phyloP scores from a whole-genome alignment of 2,888 invertebrate genomes.

The Cheilosia pagana region DNA sequence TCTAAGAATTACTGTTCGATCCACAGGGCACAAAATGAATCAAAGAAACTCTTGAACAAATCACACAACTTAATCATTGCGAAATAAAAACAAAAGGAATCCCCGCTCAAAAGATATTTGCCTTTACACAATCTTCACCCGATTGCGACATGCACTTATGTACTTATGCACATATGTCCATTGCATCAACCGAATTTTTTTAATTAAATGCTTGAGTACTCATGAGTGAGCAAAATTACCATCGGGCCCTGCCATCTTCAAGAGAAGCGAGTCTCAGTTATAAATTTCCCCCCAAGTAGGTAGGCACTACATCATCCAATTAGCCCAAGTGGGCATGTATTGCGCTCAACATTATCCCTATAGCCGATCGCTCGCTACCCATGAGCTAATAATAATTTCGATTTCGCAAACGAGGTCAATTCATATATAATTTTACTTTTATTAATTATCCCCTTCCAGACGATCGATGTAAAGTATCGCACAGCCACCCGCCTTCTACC shows the following conservation, averaged over 20 bases:
- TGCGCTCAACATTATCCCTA: conserved; percentile 35
- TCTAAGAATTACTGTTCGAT: too few relatives aligned
- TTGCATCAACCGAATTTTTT: conserved; percentile 9
- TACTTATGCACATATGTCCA: too few relatives aligned
- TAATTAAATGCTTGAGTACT: conserved; percentile 67
- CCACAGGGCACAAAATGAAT: too few relatives aligned
- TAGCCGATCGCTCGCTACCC: conserved; percentile 23
- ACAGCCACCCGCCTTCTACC: conserved; percentile 13
- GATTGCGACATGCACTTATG: too few relatives aligned
- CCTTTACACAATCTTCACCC: too few relatives aligned
- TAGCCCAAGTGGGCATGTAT: conserved; percentile 45
- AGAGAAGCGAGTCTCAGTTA: neutral
- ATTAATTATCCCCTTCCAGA: conserved; percentile 57
- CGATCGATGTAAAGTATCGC: neutral
- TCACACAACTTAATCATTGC: too few relatives aligned
- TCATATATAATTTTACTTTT: conserved; percentile 12
- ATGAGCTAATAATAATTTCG: conserved; percentile 43
- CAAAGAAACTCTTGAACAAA: too few relatives aligned
- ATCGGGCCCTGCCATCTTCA: conserved; percentile 2
- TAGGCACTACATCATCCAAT: conserved; percentile 23
- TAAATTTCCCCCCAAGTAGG: neutral
- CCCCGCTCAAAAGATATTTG: too few relatives aligned
- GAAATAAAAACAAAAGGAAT: too few relatives aligned
- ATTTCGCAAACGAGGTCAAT: conserved; percentile 57
- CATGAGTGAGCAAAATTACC: conserved; percentile 51